Base-by-base conservation (phyloP, 2,113 vertebrate species). In the Corydoras maculifer region DNA sequence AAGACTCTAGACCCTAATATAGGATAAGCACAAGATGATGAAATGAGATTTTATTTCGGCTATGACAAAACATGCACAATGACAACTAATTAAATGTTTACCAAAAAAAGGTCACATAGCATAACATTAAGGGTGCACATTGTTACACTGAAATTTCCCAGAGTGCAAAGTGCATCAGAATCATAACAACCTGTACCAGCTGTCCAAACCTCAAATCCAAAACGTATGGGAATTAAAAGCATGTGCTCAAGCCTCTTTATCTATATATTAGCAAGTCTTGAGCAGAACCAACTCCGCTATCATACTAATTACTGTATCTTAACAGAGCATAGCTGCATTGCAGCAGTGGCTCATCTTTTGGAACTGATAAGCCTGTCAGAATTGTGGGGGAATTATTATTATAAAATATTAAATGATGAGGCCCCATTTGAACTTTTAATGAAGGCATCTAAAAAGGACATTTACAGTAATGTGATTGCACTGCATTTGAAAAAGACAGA, bases 371-470 rank as follows among this genome's bases (percentile, higher is more conserved):
- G 50, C 4, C 31, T 62, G 30, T 29, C 13, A 48, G 32, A 15
- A 49, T 49, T 8, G 50, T 49, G 58, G 51, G 35, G 62, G 55
- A 43, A 62, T 49, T 6, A 48, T 57, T 62, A 57, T 18, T 61
- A 55, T 29, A 13, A 3, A 60, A 60, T 57, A 73, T 65, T 15
- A 54, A 66, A 54, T 51, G 29, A 54, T 25, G 62, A 48, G 30
- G 51, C 59, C 14, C 30, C 13, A 50, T 74, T 60, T 68, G 65
- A 48, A 55, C 29, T 29, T 74, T 61, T 67, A 74, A 74, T 68
- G n/a, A 67, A 55, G 30, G 58, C 49, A 60, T 68, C 11, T 62
- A 58, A 5, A 61, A 61, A 30, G 58, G 32, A 43, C 65, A 55
- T 62, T 50, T 68, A 68, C 58, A 51, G 72, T 62, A 62, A n/a